These are phyloP conservation scores for Pterostichus madidus DNA, from an alignment of 2,888 invertebrate species.

Conservation along the genomic window DNA sequence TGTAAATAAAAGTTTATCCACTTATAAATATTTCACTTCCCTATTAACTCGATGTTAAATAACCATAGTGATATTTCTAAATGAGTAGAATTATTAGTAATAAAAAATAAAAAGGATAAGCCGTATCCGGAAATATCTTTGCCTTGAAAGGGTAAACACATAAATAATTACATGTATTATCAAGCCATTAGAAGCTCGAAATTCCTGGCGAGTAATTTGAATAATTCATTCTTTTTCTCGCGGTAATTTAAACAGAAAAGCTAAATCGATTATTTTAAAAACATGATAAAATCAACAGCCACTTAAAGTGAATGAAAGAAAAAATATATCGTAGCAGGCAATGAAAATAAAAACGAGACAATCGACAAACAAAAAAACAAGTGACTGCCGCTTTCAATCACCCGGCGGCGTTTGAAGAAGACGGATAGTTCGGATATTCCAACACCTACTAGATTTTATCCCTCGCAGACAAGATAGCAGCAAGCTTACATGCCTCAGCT, in stretches of 20 bases:
- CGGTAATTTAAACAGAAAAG: slow-evolving; percentile 37
- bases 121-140: no score
- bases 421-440: slow-evolving; percentile 39
- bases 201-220: slow-evolving; percentile 27
- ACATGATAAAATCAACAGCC: slow-evolving; percentile 49
- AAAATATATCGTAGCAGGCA: slow-evolving; percentile 37
- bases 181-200: slow-evolving; percentile 13
- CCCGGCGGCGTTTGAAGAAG: slow-evolving; percentile 27
- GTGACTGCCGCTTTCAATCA: slow-evolving; percentile 35
- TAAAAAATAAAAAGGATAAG: no score
- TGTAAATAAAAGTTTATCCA: no score
- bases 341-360: slow-evolving; percentile 52
- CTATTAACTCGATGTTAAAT: no score
- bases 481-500: slow-evolving; percentile 13
- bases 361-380: slow-evolving; percentile 53
- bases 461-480: neutral
- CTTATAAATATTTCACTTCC: no score
- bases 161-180: slow-evolving; percentile 40
- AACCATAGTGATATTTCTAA: no score
- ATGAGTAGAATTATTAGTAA: no score
- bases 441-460: slow-evolving; percentile 38
- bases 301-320: slow-evolving; percentile 37
- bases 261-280: slow-evolving; percentile 51
- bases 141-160: slow-evolving; percentile 1
- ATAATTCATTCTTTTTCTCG: slow-evolving; percentile 18